Conservation (phyloP, 2,797 vertebrate species). For the Hybognathus amarus region DNA sequence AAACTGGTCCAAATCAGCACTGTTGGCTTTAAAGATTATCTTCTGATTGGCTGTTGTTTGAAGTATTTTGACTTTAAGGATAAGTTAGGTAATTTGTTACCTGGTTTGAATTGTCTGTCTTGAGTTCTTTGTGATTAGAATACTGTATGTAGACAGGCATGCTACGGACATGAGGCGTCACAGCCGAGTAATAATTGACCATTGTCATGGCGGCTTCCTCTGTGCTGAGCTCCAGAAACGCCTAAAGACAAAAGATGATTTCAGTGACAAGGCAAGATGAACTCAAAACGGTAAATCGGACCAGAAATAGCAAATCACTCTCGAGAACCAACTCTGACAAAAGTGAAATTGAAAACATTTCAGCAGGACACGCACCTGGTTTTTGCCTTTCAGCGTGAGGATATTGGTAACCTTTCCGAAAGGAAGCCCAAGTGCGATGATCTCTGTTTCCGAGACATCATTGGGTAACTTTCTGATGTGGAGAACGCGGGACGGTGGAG, state of each 20-base stretch:
- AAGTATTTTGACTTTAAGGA: background rate
- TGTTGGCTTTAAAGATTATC: background rate
- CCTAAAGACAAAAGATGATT: conserved; percentile 72
- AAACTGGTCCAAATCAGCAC: background rate
- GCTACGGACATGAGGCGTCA: conserved; percentile 93
- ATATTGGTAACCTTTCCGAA: conserved; percentile 99
- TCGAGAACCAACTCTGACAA: background rate
- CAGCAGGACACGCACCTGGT: conserved; percentile 83
- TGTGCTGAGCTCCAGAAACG: conserved; percentile 95
- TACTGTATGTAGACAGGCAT: conserved; percentile 95
- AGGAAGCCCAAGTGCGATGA: conserved; percentile 94
- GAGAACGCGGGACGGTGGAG: conserved; percentile 92
- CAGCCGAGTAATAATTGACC: conserved; percentile 95
- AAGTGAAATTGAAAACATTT: conserved; percentile 1
- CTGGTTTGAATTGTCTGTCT: conserved; percentile 95
- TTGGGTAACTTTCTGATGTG: conserved; percentile 97
- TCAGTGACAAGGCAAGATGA: background rate
- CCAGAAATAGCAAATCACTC: conserved; percentile 16
- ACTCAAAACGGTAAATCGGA: background rate
- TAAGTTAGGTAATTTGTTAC: conserved; percentile 66
- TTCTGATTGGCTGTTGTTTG: background rate
- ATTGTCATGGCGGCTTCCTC: conserved; percentile 96
- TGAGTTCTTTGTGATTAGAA: conserved; percentile 97
- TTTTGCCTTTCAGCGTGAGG: conserved; percentile 97
- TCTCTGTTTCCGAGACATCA: conserved; percentile 95